A percentile compares a stretch with the other conserved stretches of the same genome.
Evolutionary conservation across 2,113 vertebrate genomes (phyloP).

Genomic region (Glaucidium brasilianum): DNA sequence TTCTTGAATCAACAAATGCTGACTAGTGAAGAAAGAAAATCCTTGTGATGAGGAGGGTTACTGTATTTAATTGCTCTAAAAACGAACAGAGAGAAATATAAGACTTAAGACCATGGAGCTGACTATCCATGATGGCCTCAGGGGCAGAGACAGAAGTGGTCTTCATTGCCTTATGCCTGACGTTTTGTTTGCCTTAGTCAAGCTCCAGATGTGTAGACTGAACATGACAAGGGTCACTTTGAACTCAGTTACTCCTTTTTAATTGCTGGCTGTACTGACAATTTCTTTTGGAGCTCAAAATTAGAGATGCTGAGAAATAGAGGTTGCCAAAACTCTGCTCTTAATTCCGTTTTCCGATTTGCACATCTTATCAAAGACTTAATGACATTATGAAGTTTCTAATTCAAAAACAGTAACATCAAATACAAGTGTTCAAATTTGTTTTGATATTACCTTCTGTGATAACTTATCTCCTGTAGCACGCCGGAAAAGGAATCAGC

Average conservation of each 20-base stretch:
- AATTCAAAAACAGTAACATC: neutral
- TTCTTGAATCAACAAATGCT: neutral
- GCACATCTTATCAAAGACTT: neutral
- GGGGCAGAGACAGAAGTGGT: neutral
- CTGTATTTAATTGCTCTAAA: neutral
- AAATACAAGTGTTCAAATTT: neutral
- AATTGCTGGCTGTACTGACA: neutral
- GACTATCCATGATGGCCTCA: rapidly evolving
- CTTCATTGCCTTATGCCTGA: neutral
- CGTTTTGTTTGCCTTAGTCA: neutral
- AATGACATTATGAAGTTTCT: neutral
- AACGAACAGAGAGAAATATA: neutral
- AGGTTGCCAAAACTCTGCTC: neutral
- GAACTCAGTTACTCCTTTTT: neutral
- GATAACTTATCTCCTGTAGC: neutral
- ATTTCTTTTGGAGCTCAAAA: neutral
- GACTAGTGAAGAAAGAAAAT: neutral
- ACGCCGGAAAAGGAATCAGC: neutral
- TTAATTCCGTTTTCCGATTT: neutral
- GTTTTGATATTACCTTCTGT: neutral
- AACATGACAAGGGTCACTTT: neutral
- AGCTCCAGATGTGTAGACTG: neutral
- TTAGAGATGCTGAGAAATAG: neutral
- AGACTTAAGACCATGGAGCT: neutral
- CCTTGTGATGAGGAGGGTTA: neutral